A percentile compares a stretch with the other conserved stretches of the same genome.
phyloP scores from a whole-genome alignment of 2,113 vertebrate species.

The Mus pahari region DNA sequence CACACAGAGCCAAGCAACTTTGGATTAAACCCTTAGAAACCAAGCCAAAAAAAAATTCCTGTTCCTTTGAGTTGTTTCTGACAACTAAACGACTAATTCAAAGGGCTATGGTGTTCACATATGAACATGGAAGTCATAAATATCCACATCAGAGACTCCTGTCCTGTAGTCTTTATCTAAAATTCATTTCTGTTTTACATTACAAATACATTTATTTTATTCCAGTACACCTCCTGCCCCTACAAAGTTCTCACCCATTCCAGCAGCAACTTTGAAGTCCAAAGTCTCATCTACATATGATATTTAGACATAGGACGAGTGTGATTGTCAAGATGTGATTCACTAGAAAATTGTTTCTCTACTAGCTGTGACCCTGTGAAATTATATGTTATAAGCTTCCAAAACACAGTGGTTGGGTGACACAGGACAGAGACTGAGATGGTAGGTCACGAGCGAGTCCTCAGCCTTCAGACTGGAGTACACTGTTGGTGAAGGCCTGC shows the following conservation, averaged over 20 bases:
- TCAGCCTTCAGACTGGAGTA: neutral
- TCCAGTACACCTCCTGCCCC: neutral
- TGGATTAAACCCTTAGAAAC: neutral
- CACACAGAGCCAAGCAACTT: neutral
- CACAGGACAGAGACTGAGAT: neutral
- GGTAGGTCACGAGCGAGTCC: neutral
- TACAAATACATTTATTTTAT: neutral
- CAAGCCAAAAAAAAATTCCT: neutral
- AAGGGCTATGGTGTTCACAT: neutral
- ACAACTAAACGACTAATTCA: neutral
- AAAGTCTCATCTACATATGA: neutral
- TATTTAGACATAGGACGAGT: neutral
- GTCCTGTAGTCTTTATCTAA: neutral
- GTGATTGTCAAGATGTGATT: neutral
- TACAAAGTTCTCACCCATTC: neutral
- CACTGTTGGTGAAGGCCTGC: neutral
- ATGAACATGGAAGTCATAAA: neutral
- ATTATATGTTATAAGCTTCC: neutral
- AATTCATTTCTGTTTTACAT: neutral
- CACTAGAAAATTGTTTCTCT: neutral
- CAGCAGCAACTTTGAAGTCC: neutral
- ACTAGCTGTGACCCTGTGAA: neutral
- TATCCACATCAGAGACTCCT: neutral
- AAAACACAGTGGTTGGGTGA: neutral
- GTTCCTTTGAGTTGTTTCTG: neutral